phyloP scores from a whole-genome alignment of 2,797 vertebrate species.

The Leptodactylus fallax region DNA sequence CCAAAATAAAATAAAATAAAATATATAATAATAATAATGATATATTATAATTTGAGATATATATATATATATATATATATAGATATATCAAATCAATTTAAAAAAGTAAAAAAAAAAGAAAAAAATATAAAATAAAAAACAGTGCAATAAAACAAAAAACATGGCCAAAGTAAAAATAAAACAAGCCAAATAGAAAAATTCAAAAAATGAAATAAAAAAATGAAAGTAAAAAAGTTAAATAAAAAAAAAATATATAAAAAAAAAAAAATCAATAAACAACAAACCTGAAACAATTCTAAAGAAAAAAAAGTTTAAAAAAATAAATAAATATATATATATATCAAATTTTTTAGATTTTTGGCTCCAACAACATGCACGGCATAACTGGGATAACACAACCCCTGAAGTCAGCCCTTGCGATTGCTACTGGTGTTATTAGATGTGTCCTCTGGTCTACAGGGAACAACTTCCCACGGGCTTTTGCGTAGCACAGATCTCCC shows the following conservation, averaged over 20 bases:
- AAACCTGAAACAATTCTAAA: not conserved
- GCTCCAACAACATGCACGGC: not conserved
- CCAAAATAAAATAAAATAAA: no score
- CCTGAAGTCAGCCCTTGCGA: not conserved
- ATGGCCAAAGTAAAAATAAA: not conserved
- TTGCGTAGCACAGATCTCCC: constrained; percentile 33
- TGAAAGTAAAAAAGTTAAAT: not conserved
- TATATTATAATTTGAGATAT: no score
- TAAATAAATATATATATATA: not conserved
- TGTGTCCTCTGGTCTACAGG: constrained; percentile 22
- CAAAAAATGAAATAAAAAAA: not conserved
- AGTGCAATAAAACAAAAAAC: not conserved
- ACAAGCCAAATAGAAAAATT: not conserved
- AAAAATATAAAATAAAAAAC: not conserved
- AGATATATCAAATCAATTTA: no score
- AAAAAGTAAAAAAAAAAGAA: no score
- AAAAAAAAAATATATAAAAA: not conserved
- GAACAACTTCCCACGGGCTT: constrained; percentile 59
- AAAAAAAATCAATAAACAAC: not conserved
- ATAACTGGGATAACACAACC: constrained; percentile 18
- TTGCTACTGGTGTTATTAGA: constrained; percentile 1
- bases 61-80: no score
- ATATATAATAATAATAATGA: no score
- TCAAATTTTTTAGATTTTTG: not conserved
- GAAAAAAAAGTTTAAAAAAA: not conserved